Percentiles rank a stretch among this genome's conserved stretches.
Conservation (phyloP, 1,140 invertebrate genomes). For the Anoplophora glabripennis region DNA sequence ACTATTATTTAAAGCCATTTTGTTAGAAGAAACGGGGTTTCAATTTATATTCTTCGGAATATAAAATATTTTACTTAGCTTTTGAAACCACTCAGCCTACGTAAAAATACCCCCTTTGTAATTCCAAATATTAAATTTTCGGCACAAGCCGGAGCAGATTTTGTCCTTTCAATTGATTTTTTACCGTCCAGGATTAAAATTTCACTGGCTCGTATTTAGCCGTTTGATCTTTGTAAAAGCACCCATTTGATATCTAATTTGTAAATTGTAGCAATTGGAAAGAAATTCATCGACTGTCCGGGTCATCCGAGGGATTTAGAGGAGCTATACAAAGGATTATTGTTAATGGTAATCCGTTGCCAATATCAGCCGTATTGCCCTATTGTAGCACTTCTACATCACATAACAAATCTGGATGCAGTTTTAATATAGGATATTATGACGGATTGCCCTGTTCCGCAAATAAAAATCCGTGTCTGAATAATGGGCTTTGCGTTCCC, state of each 20-base stretch:
- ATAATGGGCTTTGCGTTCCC: conserved; percentile 75
- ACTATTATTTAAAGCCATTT: background rate
- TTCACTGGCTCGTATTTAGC: background rate
- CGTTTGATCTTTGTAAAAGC: too few species aligned
- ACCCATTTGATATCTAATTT: too few species aligned
- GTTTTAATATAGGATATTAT: conserved; percentile 54
- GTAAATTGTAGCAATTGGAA: conserved; percentile 59
- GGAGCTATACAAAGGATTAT: conserved; percentile 83
- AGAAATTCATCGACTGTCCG: conserved; percentile 69
- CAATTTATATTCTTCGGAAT: too few species aligned
- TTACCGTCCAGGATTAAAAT: conserved; percentile 6
- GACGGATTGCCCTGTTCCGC: conserved; percentile 67
- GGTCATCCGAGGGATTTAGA: conserved; percentile 70
- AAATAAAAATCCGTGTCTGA: conserved; percentile 65
- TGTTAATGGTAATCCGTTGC: conserved; percentile 70
- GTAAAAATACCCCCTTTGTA: background rate
- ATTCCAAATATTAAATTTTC: background rate
- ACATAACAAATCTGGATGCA: conserved; percentile 37
- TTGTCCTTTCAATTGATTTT: background rate
- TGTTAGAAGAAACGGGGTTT: too few species aligned
- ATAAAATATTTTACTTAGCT: too few species aligned
- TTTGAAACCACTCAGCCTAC: too few species aligned
- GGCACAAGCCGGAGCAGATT: background rate
- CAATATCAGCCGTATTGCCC: conserved; percentile 50
- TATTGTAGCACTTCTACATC: conserved; percentile 36